These are phyloP conservation scores for Anolis apletophallus DNA, from an alignment of 2,797 vertebrate genomes.

Conservation along the genomic window DNA sequence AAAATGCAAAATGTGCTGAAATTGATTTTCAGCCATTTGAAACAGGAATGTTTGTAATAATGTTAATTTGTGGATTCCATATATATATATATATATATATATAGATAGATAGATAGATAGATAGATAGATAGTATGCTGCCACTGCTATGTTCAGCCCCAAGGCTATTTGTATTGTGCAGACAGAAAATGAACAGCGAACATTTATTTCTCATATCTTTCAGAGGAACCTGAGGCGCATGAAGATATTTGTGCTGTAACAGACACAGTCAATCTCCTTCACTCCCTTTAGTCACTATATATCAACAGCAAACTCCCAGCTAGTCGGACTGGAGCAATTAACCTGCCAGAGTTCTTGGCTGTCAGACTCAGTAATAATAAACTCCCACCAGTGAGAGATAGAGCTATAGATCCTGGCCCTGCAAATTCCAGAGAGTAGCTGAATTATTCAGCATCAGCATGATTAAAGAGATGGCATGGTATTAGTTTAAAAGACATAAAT, in stretches of 20 bases:
- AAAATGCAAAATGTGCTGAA: conserved; percentile 83
- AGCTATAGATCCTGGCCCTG: conserved; percentile 75
- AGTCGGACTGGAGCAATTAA: conserved; percentile 83
- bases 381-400: conserved; percentile 73
- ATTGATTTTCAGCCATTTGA: conserved; percentile 82
- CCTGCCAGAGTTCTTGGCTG: conserved; percentile 80
- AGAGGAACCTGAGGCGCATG: conserved; percentile 81
- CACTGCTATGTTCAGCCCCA: conserved; percentile 75
- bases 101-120: conserved; percentile 34
- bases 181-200: conserved; percentile 82
- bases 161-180: conserved; percentile 85
- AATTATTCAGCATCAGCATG: conserved; percentile 83
- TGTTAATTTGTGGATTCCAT: conserved; percentile 80
- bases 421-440: conserved; percentile 75
- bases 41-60: conserved; percentile 80
- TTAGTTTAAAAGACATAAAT: conserved; percentile 78
- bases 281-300: conserved; percentile 79
- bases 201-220: conserved; percentile 85
- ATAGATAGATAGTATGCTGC: conserved; percentile 62
- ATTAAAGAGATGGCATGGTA: conserved; percentile 81
- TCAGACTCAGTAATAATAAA: conserved; percentile 80
- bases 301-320: conserved; percentile 80
- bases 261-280: conserved; percentile 81
- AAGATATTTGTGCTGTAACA: conserved; percentile 83
- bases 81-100: conserved; percentile 39